Conservation (phyloP, 2,888 invertebrate genomes). For the Cheilosia impressa region DNA sequence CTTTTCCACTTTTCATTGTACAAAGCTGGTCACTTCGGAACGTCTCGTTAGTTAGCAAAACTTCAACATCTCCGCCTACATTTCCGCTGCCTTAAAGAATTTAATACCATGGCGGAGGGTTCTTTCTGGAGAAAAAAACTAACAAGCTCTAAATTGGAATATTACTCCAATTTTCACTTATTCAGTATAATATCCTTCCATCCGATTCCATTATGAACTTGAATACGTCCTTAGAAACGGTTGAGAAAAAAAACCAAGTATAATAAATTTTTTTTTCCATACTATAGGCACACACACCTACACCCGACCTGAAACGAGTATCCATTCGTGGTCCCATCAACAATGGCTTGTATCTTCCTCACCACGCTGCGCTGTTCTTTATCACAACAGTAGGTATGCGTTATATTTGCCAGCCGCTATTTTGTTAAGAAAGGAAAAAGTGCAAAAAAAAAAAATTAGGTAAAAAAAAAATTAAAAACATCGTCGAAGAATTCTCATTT, state of each 20-base stretch:
- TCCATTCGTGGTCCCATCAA: slow-evolving; percentile 39
- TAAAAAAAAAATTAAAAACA: slow-evolving; percentile 53
- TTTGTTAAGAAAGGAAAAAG: slow-evolving; percentile 49
- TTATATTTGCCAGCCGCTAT: slow-evolving; percentile 66
- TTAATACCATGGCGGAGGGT: slow-evolving; percentile 3
- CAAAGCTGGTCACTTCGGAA: background rate
- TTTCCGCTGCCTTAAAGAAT: slow-evolving; percentile 5
- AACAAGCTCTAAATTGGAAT: slow-evolving; percentile 62
- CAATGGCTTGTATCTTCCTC: slow-evolving; percentile 38
- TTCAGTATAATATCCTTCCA: slow-evolving; percentile 55
- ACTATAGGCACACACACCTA: no score
- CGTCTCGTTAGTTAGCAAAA: background rate
- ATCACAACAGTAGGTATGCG: slow-evolving; percentile 62
- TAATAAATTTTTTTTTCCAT: no score
- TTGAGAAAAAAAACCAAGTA: background rate
- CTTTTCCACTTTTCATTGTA: no score
- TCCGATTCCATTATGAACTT: slow-evolving; percentile 65
- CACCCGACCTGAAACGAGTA: slow-evolving; percentile 34
- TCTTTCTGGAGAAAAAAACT: slow-evolving; percentile 6
- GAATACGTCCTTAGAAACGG: slow-evolving; percentile 47
- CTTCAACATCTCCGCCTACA: background rate
- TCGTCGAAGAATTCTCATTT: slow-evolving; percentile 70
- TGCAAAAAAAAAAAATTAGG: slow-evolving; percentile 1
- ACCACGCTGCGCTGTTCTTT: slow-evolving; percentile 25
- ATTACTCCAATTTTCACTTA: slow-evolving; percentile 72